Evolutionary conservation across 1,140 invertebrate genomes (phyloP), one percentile per base, ranked within the genome.

Genomic region (Elysia chlorotica): DNA sequence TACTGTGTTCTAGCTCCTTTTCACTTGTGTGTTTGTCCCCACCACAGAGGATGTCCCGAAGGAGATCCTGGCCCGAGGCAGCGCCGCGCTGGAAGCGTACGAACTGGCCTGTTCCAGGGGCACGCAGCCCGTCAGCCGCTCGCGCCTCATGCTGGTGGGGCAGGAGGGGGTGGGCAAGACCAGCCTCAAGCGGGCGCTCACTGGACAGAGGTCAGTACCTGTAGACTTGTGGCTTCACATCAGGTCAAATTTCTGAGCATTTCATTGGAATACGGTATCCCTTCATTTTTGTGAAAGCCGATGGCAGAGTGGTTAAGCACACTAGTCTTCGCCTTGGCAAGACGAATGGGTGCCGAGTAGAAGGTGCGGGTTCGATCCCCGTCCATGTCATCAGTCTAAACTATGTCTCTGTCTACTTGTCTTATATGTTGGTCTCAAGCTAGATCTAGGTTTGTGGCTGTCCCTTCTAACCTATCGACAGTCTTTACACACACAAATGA

Each of bases 11-110:
- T 56, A 23, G 53, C 19, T 23, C 28, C 28, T 23, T 23, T 56
- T 56, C n/a, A 25, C 53, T 56, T 17, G 53, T 2, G 21, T 56
- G 19, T 56, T 17, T 67, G 48, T 41, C n/a, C 21, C 41, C 28
- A 17, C 80, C 68, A 6, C 74, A 88, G 87, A 86, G 77, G 83
- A 86, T 57, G 81, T 84, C 31, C 87, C 87, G 0, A 81, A 83
- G 65, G 88, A 88, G 72, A 88, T 88, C 31, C 70, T 83, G 30
- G 85, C 86, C 2, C 78, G 86, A 53, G 88, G 88, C 4, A 82
- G 82, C 14, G 83, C 87, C 54, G 88, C 87, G 5, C 78, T 88
- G 14, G 78, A 79, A 38, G 86, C 86, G 1, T 88, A 85, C 76
- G 85, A 88, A 25, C 75, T 80, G 71, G 84, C 86, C 0, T 87